Evolutionary conservation across 2,113 vertebrate species (phyloP).

Genomic region (Varanus komodoensis): DNA sequence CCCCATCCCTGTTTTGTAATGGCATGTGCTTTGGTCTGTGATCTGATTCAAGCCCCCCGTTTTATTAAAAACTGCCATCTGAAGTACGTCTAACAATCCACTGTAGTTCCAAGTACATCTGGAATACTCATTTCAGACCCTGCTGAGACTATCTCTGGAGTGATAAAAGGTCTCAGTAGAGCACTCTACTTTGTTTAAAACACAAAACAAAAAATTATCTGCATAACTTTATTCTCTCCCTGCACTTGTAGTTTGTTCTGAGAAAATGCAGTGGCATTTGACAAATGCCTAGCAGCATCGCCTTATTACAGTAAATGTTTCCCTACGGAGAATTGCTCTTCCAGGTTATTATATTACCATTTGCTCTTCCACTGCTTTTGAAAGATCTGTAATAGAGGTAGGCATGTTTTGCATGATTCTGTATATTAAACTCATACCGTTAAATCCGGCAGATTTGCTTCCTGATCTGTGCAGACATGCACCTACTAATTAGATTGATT

Average conservation of each 20-base stretch:
- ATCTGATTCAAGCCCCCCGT: not conserved
- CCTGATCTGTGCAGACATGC: conserved; percentile 24
- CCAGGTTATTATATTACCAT: conserved; percentile 50
- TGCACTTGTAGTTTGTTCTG: conserved; percentile 28
- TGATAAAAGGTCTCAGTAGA: conserved; percentile 31
- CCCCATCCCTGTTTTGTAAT: not conserved
- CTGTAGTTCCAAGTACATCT: not conserved
- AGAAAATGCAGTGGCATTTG: conserved; percentile 37
- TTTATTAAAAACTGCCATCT: not conserved
- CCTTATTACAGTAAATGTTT: conserved; percentile 54
- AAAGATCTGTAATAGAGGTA: conserved; percentile 25
- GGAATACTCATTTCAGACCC: not conserved
- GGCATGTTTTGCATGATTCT: conserved; percentile 26
- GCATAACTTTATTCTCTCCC: conserved; percentile 46
- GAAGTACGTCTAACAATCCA: not conserved
- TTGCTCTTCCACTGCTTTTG: conserved; percentile 57
- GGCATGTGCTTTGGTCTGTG: not conserved
- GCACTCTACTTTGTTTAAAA: conserved; percentile 42
- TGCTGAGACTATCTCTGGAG: not conserved
- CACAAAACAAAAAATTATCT: not conserved
- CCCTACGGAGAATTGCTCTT: conserved; percentile 44
- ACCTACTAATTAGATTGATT: conserved; percentile 64
- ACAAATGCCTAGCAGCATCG: conserved; percentile 30
- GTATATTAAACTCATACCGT: conserved; percentile 8
- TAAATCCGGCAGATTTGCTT: conserved; percentile 39